A percentile compares a stretch with the other conserved stretches of the same genome.
Evolutionary conservation across 2,113 vertebrate species (phyloP).

Genomic region (Sigmodon hispidus): DNA sequence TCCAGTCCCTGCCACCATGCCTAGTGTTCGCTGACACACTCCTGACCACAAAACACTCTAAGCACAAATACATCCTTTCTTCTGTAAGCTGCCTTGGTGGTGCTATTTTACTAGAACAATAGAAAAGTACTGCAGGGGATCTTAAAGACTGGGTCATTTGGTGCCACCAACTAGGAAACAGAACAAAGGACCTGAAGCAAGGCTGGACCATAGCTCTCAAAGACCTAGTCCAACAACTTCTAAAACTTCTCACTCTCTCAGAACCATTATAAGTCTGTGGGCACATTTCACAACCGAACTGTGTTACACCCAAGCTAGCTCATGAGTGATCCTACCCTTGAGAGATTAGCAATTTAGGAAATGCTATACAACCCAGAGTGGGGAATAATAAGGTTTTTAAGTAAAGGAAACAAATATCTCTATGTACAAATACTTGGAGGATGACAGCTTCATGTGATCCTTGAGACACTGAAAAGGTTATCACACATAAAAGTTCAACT

Average conservation of each 20-base stretch:
- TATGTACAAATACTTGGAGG: not conserved
- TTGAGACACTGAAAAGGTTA: not conserved
- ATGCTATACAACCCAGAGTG: not conserved
- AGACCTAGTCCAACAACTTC: not conserved
- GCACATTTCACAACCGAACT: not conserved
- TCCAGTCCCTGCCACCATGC: not conserved
- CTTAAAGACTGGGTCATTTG: not conserved
- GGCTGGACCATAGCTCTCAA: not conserved
- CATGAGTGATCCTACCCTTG: not conserved
- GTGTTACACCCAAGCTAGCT: not conserved
- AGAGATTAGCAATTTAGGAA: not conserved
- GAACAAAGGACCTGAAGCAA: not conserved
- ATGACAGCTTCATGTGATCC: not conserved
- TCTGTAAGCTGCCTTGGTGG: not conserved
- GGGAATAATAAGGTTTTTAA: not conserved
- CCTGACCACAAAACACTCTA: not conserved
- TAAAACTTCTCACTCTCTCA: not conserved
- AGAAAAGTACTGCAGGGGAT: not conserved
- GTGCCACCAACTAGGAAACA: not conserved
- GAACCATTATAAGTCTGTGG: not conserved
- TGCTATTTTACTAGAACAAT: not conserved
- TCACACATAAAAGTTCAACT: not conserved
- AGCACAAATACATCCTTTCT: not conserved
- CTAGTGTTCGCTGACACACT: not conserved
- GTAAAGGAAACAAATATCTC: not conserved